Evolutionary conservation across 2,888 invertebrate genomes (phyloP).

Genomic region (Nomada ruficornis): DNA sequence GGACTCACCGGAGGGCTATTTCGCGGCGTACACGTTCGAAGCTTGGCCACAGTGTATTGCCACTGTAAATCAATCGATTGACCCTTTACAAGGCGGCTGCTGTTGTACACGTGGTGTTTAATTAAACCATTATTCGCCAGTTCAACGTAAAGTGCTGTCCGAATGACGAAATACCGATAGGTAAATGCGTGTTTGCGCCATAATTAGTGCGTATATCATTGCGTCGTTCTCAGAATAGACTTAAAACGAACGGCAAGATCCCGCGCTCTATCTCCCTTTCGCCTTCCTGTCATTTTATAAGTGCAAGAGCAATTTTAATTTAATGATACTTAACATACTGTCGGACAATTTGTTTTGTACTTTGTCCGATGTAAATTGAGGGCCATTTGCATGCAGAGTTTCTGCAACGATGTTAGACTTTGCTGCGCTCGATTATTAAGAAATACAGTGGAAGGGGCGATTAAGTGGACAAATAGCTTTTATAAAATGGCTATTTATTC

Average conservation of each 20-base stretch:
- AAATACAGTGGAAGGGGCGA: no score
- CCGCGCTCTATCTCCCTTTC: no score
- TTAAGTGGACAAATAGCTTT: no score
- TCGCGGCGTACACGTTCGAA: conserved; percentile 38
- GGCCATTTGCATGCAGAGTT: not conserved
- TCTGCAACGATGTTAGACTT: not conserved
- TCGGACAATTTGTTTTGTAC: not conserved
- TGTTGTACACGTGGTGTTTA: conserved; percentile 72
- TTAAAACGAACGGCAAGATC: conserved; percentile 3
- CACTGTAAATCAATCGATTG: conserved; percentile 73
- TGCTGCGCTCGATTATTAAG: no score
- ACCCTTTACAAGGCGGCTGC: conserved; percentile 61
- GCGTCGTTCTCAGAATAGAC: conserved; percentile 4
- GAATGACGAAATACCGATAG: conserved; percentile 64
- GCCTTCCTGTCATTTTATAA: not conserved
- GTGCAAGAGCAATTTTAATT: conserved; percentile 12
- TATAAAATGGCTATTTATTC: no score
- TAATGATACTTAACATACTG: not conserved
- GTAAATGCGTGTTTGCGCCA: conserved; percentile 48
- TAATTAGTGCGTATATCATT: conserved; percentile 56
- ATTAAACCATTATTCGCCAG: conserved; percentile 77
- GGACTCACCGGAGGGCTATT: conserved; percentile 58
- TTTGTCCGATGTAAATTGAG: not conserved
- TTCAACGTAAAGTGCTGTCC: conserved; percentile 59
- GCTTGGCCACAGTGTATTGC: conserved; percentile 48